phyloP scores from a whole-genome alignment of 2,797 vertebrate genomes.

The Protonibea diacanthus region DNA sequence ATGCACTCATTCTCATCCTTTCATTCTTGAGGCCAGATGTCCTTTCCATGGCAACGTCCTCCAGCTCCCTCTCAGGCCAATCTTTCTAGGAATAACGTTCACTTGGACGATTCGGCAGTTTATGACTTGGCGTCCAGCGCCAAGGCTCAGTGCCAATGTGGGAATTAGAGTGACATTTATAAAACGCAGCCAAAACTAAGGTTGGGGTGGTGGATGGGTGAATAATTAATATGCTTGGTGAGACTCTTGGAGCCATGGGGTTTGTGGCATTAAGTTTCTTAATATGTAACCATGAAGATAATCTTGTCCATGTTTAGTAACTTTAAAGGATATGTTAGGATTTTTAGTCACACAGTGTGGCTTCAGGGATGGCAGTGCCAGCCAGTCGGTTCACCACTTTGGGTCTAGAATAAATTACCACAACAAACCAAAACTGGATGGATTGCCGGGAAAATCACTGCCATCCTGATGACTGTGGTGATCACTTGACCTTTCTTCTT shows the following conservation, averaged over 20 bases:
- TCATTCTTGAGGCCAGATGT: slow-evolving; percentile 55
- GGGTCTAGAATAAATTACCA: not conserved
- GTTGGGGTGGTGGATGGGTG: not conserved
- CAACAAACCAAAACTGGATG: not conserved
- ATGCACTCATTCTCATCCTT: slow-evolving; percentile 18
- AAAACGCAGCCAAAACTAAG: slow-evolving; percentile 12
- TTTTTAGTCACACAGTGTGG: not conserved
- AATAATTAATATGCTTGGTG: slow-evolving; percentile 28
- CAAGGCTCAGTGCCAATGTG: slow-evolving; percentile 20
- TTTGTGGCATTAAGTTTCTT: slow-evolving; percentile 6
- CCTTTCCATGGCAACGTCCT: slow-evolving; percentile 29
- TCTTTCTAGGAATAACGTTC: not conserved
- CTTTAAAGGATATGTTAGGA: not conserved
- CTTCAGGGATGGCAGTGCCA: too few species aligned
- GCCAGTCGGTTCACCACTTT: not conserved
- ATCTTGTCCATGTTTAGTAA: not conserved
- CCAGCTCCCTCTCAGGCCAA: slow-evolving; percentile 12
- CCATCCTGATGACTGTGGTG: not conserved
- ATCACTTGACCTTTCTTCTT: not conserved
- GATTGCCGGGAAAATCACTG: not conserved
- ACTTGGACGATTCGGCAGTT: slow-evolving; percentile 15
- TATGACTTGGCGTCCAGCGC: not conserved
- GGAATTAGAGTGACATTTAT: slow-evolving; percentile 14
- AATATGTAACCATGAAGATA: not conserved
- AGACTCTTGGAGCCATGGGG: not conserved